Conservation (phyloP, 2,797 vertebrate genomes). For the Selene dorsalis region DNA sequence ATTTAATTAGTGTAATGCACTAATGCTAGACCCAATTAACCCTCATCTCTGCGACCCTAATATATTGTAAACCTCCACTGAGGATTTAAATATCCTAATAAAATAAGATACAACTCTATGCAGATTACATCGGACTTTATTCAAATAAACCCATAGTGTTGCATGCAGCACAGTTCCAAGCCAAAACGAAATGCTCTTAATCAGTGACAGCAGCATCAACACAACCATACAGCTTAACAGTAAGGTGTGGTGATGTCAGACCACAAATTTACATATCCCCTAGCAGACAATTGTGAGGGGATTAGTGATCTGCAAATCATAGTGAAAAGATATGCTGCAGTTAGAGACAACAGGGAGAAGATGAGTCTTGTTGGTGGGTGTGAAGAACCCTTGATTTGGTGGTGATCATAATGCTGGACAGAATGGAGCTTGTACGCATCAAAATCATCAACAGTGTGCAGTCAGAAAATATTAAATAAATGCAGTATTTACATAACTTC, state of each 20-base stretch:
- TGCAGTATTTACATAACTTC: neutral
- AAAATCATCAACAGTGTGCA: neutral
- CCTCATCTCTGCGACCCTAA: neutral
- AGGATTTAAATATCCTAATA: neutral
- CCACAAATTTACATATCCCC: conserved; percentile 12
- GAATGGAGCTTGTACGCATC: neutral
- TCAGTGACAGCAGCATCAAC: conserved; percentile 28
- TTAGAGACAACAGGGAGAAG: neutral
- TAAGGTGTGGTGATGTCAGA: neutral
- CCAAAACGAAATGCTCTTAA: conserved; percentile 22
- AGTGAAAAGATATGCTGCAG: neutral
- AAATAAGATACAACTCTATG: neutral
- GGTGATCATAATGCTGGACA: neutral
- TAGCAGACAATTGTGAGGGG: neutral
- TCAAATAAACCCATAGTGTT: conserved; percentile 25
- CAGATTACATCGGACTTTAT: conserved; percentile 53
- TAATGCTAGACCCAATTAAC: neutral
- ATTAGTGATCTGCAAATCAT: neutral
- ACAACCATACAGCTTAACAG: conserved; percentile 21
- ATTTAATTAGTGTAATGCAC: neutral
- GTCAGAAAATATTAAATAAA: neutral
- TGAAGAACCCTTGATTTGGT: neutral
- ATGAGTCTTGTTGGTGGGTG: neutral
- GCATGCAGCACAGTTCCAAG: conserved; percentile 40
- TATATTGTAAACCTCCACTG: neutral